Evolutionary conservation across 2,888 invertebrate genomes (phyloP).

Genomic region (Protodeltote pygarga): DNA sequence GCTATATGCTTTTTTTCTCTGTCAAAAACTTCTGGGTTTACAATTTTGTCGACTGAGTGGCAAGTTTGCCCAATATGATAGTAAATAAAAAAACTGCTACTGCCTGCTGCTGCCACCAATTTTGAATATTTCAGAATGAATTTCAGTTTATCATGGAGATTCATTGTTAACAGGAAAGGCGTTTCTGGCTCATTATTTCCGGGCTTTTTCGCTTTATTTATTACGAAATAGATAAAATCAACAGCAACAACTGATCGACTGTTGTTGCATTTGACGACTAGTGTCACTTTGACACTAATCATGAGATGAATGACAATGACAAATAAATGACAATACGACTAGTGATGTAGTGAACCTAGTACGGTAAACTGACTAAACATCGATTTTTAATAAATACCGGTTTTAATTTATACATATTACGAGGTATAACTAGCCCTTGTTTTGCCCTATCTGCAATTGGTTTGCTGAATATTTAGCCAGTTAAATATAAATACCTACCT

Average conservation of each 20-base stretch:
- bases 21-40: slow-evolving; percentile 74
- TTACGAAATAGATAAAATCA: background rate
- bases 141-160: slow-evolving; percentile 67
- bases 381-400: too few species aligned
- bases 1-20: slow-evolving; percentile 74
- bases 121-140: slow-evolving; percentile 64
- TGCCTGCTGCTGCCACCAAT: slow-evolving; percentile 58
- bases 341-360: too few species aligned
- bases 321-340: too few species aligned
- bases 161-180: slow-evolving; percentile 48
- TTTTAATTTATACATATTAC: too few species aligned
- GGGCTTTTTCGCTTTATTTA: background rate
- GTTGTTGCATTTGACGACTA: background rate
- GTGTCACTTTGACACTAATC: too few species aligned
- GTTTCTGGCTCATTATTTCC: slow-evolving; percentile 1
- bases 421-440: too few species aligned
- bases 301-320: too few species aligned
- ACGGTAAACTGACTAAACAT: too few species aligned
- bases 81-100: slow-evolving; percentile 60
- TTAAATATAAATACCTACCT: too few species aligned
- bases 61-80: slow-evolving; percentile 70
- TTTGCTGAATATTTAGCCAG: too few species aligned
- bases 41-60: slow-evolving; percentile 63
- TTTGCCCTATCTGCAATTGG: too few species aligned
- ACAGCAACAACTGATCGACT: background rate